Conservation (phyloP, 2,888 invertebrate genomes). For the Stictocephala bisonia region DNA sequence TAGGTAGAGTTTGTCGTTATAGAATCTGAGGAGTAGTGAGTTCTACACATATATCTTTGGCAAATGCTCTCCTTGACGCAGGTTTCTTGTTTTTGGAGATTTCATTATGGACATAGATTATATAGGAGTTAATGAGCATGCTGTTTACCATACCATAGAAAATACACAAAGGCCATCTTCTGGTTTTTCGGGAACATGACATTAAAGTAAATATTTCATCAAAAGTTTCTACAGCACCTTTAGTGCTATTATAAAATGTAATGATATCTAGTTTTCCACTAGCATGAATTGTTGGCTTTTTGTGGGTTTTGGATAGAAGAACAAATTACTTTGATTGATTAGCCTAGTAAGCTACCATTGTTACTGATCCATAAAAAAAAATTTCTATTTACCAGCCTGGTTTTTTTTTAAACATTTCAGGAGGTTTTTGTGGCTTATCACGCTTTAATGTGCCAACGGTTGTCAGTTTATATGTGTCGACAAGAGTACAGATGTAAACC, state of each 20-base stretch:
- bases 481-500: constrained; percentile 40
- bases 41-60: too few species aligned
- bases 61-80: too few species aligned
- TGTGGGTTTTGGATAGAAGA: constrained; percentile 29
- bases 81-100: constrained; percentile 12
- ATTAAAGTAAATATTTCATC: constrained; percentile 23
- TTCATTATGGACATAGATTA: constrained; percentile 25
- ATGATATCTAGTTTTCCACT: constrained; percentile 32
- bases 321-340: constrained; percentile 22
- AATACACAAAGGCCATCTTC: constrained; percentile 7
- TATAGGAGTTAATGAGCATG: constrained; percentile 33
- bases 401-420: constrained; percentile 4
- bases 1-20: too few species aligned
- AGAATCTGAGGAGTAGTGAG: too few species aligned
- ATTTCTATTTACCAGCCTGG: not conserved
- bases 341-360: constrained; percentile 7
- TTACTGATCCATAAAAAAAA: constrained; percentile 13
- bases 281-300: constrained; percentile 34
- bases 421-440: constrained; percentile 34
- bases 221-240: constrained; percentile 7
- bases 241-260: too few species aligned
- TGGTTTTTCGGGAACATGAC: constrained; percentile 35
- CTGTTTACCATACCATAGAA: too few species aligned
- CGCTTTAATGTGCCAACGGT: constrained; percentile 17
- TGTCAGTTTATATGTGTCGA: constrained; percentile 19